These are phyloP conservation scores for Quiscalus mexicanus DNA, from an alignment of 2,113 vertebrate species.

Conservation along the genomic window DNA sequence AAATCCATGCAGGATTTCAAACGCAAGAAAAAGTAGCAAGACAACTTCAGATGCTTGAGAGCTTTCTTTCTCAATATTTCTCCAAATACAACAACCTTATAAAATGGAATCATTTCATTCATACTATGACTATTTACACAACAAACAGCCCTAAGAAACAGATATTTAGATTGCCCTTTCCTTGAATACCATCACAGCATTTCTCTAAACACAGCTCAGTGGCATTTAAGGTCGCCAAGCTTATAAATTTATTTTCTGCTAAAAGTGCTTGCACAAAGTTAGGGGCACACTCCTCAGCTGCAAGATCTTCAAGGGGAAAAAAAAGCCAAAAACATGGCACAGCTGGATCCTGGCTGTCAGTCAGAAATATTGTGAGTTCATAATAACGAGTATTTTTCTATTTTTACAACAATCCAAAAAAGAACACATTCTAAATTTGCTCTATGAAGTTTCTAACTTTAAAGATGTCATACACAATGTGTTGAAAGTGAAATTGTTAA, in stretches of 20 bases:
- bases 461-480: not conserved
- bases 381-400: not conserved
- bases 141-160: not conserved
- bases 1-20: not conserved
- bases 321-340: rapidly evolving
- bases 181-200: not conserved
- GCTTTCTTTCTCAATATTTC: not conserved
- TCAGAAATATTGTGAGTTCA: not conserved
- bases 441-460: not conserved
- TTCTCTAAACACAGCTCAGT: not conserved
- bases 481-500: not conserved
- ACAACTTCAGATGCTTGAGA: not conserved
- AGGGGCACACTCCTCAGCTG: not conserved
- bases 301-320: not conserved
- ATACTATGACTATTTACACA: not conserved
- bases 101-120: not conserved
- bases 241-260: not conserved
- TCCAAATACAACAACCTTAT: not conserved
- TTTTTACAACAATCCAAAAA: not conserved
- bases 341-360: not conserved
- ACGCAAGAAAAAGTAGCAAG: not conserved
- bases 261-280: not conserved
- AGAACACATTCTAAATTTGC: not conserved
- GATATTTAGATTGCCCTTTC: not conserved
- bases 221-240: not conserved